Evolutionary conservation across 1,140 invertebrate genomes (phyloP), one percentile per base, ranked within the genome.

Genomic region (Nephila pilipes): DNA sequence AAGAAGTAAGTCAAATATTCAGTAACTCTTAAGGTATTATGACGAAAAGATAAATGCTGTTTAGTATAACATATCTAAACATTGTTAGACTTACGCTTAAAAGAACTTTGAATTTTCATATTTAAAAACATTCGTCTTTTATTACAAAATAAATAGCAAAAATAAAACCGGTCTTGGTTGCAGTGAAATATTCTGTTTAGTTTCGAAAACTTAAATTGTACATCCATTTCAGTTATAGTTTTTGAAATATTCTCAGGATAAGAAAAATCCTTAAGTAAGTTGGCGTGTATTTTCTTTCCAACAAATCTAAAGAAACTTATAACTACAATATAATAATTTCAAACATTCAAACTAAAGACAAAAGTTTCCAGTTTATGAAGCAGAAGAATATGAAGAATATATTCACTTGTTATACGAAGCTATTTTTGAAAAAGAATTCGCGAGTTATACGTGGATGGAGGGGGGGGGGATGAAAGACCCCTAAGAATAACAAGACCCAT

Each of bases 321-420:
- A n/a, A 29, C 63, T 65, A 65, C n/a, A 65, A 65, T 65, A 65
- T 65, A 65, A 65, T 65, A 65, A 65, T 65, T 65, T 65, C 25
- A 22, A 65, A 65, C 25, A 29, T 65, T 65, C 63, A n/a, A 65
- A 29, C n/a, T 25, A 65, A 14, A 25, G 25, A 65, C 25, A 65
- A 65, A n/a, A 65, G 63, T 10, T 25, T 2, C 63, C 63, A 65
- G 25, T 65, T n/a, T 25, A 2, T 65, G n/a, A n/a, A 29, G n/a
- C 25, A 65, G 2, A 65, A 65, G 8, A 65, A 46, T 46, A 46
- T 46, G 46, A 12, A 65, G 22, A n/a, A 25, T 12, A 10, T 12
- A 65, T 65, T 12, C 25, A 65, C 63, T 65, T 65, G 63, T 65
- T 65, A 65, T 65, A 65, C 10, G 25, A 25, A n/a, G 25, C 3